Evolutionary conservation across 2,113 vertebrate genomes (phyloP).

Genomic region (Oryzias celebensis): DNA sequence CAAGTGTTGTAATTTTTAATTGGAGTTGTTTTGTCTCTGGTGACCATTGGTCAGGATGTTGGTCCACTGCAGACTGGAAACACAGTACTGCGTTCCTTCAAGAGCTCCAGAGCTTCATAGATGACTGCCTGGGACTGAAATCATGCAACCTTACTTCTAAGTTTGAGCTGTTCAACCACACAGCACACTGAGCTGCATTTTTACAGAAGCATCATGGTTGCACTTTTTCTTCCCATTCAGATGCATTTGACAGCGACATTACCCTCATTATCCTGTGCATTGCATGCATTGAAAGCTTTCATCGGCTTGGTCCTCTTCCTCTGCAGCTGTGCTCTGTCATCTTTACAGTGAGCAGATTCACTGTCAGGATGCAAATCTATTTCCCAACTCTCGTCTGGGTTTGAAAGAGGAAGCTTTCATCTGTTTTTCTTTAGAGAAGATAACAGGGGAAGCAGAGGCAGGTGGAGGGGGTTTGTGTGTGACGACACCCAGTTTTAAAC

Average conservation of each 20-base stretch:
- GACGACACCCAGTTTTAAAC: constrained; percentile 1
- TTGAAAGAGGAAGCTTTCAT: constrained; percentile 17
- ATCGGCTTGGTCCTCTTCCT: background rate
- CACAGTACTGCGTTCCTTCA: too few species aligned
- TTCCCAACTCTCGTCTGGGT: constrained; percentile 10
- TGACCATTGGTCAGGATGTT: too few species aligned
- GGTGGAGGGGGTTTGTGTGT: background rate
- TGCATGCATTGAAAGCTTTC: background rate
- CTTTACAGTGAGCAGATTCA: background rate
- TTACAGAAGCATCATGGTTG: background rate
- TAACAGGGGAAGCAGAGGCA: background rate
- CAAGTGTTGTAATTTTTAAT: too few species aligned
- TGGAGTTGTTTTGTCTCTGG: too few species aligned
- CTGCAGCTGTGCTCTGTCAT: background rate
- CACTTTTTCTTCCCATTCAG: constrained; percentile 5
- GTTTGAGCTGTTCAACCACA: too few species aligned
- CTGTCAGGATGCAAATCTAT: constrained; percentile 15
- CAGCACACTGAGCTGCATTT: too few species aligned
- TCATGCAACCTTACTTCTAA: too few species aligned
- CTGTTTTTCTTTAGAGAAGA: background rate
- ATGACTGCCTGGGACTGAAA: too few species aligned
- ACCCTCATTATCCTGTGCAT: constrained; percentile 1
- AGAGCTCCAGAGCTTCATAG: too few species aligned
- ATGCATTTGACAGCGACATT: background rate
- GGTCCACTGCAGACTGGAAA: too few species aligned